Base-by-base conservation (phyloP, 2,888 invertebrate genomes). In the Meteorus cinctellus region DNA sequence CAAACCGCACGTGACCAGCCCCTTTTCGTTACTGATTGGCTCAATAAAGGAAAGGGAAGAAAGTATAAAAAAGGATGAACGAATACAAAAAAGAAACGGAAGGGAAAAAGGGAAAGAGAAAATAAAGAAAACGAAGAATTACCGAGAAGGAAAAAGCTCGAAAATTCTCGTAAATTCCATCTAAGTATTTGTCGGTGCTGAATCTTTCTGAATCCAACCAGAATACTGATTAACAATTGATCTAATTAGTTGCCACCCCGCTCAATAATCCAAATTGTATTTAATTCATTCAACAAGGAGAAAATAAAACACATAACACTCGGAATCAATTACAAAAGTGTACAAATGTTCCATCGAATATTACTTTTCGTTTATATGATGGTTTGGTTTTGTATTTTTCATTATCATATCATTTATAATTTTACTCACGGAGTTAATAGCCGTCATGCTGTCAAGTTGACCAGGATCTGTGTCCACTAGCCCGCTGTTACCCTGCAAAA, bases 391-490 rank as follows among this genome's bases (percentile, higher is more conserved):
- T 24, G 24, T 24, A 1, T 24, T 48, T 48, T 34, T 48, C 1
- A 51, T 69, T 70, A 16, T 62, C 27, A 24, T 31, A 51, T 72
- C 65, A 34, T 10, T 8, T 79, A 71, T 68, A 12, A 12, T 60
- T 70, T 72, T 71, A 87, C 90, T 90, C 83, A 90, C 90, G 88
- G 90, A 89, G 86, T 90, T 90, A 85, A 90, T 90, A 85, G 90
- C 90, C 85, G 90, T 90, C 90, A 90, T 90, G 84, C 86, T 89
- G 87, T 85, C 87, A 86, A 86, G 84, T 85, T 87, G 89, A 86
- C 85, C 87, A 84, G 87, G 86, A 86, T 89, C 89, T 85, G 87
- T 84, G 84, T 87, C 88, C 87, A 87, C 89, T 90, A 90, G 86
- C 88, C 89, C 89, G 87, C 85, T 87, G 87, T 89, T 89, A 87